Conservation (phyloP, 2,797 vertebrate genomes). For the Eutrigla gurnardus region DNA sequence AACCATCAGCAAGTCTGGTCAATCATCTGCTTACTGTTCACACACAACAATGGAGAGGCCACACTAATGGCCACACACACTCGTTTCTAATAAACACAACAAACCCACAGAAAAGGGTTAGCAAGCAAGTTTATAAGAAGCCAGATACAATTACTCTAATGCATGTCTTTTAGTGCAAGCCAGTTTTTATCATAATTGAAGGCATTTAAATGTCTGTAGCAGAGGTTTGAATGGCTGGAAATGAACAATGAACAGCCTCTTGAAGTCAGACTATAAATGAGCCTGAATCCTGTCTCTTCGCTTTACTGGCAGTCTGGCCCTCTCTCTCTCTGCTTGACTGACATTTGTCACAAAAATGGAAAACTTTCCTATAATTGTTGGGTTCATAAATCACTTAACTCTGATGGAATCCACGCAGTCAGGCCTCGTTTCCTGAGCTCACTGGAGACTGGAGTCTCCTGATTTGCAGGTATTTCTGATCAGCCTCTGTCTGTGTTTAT, state of each 20-base stretch:
- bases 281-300: constrained; percentile 5
- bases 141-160: constrained; percentile 55
- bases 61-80: neutral
- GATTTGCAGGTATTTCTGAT: constrained; percentile 11
- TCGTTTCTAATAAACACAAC: constrained; percentile 12
- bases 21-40: constrained; percentile 1
- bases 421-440: constrained; percentile 17
- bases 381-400: constrained; percentile 31
- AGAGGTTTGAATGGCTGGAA: constrained; percentile 36
- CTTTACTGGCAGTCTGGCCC: constrained; percentile 13
- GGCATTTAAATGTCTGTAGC: constrained; percentile 43
- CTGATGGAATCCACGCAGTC: constrained; percentile 19
- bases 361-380: constrained; percentile 30
- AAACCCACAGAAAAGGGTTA: constrained; percentile 8
- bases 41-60: neutral
- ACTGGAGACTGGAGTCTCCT: neutral
- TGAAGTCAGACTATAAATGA: constrained; percentile 37
- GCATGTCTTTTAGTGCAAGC: constrained; percentile 28
- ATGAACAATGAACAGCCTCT: constrained; percentile 45
- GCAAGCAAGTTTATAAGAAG: constrained; percentile 10
- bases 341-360: constrained; percentile 33
- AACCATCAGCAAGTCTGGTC: constrained; percentile 5
- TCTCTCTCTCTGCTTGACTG: constrained; percentile 19
- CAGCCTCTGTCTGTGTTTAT: neutral
- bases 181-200: constrained; percentile 48